Conservation (phyloP, 2,888 invertebrate species). For the Epinotia nisella region DNA sequence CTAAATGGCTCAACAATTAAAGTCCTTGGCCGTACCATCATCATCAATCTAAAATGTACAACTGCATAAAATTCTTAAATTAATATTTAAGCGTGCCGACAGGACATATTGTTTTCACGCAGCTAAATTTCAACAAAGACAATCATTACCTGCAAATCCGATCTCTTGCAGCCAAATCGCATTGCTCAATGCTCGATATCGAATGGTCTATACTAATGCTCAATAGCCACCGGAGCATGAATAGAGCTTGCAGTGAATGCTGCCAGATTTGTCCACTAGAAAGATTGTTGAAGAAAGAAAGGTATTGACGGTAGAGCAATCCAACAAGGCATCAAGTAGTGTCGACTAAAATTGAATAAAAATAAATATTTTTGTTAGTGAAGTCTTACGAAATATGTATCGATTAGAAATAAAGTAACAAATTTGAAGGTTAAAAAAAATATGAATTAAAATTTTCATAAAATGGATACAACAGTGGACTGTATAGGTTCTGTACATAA, state of each 20-base stretch:
- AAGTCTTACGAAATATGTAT: too few species aligned
- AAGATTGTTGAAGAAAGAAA: background rate
- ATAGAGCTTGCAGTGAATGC: slow-evolving; percentile 16
- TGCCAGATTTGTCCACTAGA: background rate
- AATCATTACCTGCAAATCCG: background rate
- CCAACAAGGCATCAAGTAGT: background rate
- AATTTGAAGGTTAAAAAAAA: too few species aligned
- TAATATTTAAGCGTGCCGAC: background rate
- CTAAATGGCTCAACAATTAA: too few species aligned
- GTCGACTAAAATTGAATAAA: too few species aligned
- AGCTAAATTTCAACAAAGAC: background rate
- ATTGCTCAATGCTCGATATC: slow-evolving; percentile 13
- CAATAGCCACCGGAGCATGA: slow-evolving; percentile 15
- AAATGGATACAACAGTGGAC: too few species aligned
- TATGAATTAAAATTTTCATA: too few species aligned
- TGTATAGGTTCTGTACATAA: too few species aligned
- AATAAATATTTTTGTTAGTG: too few species aligned
- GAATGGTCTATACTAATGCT: slow-evolving; percentile 11
- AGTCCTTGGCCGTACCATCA: too few species aligned
- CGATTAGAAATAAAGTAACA: too few species aligned
- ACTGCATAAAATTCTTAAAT: background rate
- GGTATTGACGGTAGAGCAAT: background rate
- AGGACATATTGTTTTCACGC: background rate
- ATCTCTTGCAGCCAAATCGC: background rate
- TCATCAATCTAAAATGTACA: too few species aligned